These are phyloP conservation scores for Metalampra italica DNA, from an alignment of 2,888 invertebrate genomes.

Conservation along the genomic window DNA sequence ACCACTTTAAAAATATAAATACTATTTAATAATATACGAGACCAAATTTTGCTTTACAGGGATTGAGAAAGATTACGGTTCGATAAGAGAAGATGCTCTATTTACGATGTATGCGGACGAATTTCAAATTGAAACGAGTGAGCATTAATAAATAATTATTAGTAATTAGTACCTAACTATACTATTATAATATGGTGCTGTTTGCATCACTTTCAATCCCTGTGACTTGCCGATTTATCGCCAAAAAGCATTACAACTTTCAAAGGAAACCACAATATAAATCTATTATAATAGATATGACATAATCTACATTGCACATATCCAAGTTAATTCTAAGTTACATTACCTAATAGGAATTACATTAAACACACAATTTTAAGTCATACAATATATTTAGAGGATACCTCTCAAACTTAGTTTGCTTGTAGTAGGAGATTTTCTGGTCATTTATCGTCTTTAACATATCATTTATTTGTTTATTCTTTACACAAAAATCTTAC, in stretches of 20 bases:
- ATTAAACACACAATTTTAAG: conserved; percentile 5
- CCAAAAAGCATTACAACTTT: not conserved
- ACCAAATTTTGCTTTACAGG: no score
- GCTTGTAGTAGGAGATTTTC: conserved; percentile 10
- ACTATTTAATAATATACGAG: no score
- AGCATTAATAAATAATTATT: no score
- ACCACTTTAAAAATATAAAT: no score
- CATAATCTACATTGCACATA: conserved; percentile 62
- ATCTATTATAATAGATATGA: not conserved
- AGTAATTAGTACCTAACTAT: no score
- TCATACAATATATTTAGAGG: conserved; percentile 15
- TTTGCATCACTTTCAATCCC: not conserved
- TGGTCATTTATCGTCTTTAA: not conserved
- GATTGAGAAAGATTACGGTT: no score
- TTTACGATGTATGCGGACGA: no score
- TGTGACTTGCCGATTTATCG: not conserved
- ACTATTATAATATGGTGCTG: no score
- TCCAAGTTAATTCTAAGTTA: conserved; percentile 34
- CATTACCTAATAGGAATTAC: conserved; percentile 26
- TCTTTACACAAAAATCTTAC: no score
- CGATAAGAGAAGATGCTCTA: no score
- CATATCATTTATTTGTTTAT: no score
- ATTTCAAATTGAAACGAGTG: no score
- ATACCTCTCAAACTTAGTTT: conserved; percentile 14
- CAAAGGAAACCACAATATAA: not conserved